A percentile compares a stretch with the other conserved stretches of the same genome.
These are phyloP conservation scores for Lepidocyrtinus sp. DNA, from an alignment of 2,888 invertebrate genomes.

Conservation along the genomic window DNA sequence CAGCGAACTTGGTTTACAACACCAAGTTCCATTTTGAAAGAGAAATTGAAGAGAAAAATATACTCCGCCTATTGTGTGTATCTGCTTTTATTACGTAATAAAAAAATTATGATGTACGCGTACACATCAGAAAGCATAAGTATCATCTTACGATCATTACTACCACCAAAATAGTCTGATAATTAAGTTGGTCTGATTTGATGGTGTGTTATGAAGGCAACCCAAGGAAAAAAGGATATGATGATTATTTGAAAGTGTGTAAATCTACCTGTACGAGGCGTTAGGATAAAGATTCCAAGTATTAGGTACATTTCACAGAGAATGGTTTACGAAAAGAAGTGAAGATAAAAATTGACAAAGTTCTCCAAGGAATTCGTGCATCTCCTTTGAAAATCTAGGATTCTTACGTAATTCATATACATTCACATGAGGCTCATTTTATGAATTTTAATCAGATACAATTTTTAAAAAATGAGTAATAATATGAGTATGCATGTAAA, in stretches of 20 bases:
- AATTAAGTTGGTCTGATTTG: not conserved
- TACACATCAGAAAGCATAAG: not conserved
- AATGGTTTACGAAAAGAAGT: not conserved
- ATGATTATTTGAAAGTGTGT: too few relatives aligned
- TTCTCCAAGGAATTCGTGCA: not conserved
- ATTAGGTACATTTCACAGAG: not conserved
- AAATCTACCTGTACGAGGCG: too few relatives aligned
- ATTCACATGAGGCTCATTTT: not conserved
- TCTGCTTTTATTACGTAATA: not conserved
- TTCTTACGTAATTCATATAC: not conserved
- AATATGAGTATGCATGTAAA: too few relatives aligned
- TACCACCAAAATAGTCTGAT: not conserved
- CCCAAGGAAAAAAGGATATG: too few relatives aligned
- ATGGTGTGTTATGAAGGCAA: not conserved
- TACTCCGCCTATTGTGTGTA: too few relatives aligned
- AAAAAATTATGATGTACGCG: not conserved
- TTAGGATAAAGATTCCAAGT: not conserved
- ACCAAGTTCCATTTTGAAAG: not conserved
- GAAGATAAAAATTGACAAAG: not conserved
- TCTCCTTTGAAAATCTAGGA: not conserved
- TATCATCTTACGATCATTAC: not conserved
- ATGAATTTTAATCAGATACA: not conserved
- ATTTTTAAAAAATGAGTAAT: too few relatives aligned
- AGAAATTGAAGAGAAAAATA: not conserved
- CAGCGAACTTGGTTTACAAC: not conserved